Conservation (phyloP, 1,140 invertebrate species). For the Lordiphosa stackelbergi region DNA sequence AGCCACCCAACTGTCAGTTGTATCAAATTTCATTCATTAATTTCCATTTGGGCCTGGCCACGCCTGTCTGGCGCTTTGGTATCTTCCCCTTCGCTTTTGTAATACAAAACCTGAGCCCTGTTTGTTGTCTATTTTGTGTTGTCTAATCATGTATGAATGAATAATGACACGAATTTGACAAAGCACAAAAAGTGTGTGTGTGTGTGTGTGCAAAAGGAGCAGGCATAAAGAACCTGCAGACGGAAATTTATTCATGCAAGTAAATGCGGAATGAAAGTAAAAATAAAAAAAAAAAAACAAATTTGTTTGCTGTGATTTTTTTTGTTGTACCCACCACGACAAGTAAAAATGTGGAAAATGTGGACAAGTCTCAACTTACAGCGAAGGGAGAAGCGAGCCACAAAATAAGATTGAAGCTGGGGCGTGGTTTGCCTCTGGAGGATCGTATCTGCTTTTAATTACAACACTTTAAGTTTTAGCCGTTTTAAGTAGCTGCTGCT, state of each 20-base stretch:
- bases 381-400: too few relatives aligned
- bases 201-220: conserved; percentile 8
- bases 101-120: conserved; percentile 62
- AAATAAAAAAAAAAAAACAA: conserved; percentile 7
- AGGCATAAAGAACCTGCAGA: conserved; percentile 59
- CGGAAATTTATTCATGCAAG: conserved; percentile 71
- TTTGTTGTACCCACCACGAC: too few relatives aligned
- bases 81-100: conserved; percentile 26
- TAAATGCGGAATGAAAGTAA: conserved; percentile 53
- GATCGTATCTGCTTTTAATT: conserved; percentile 53
- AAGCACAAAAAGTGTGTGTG: conserved; percentile 46
- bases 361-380: conserved; percentile 23
- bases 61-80: conserved; percentile 50
- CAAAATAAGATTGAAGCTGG: conserved; percentile 10
- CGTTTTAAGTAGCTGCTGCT: conserved; percentile 34
- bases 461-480: conserved; percentile 51
- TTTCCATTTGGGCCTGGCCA: conserved; percentile 72
- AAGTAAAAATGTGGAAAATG: conserved; percentile 22
- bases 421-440: conserved; percentile 10
- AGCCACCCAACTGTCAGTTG: conserved; percentile 48
- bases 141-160: conserved; percentile 76
- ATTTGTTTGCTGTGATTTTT: conserved; percentile 39
- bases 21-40: conserved; percentile 76
- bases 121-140: conserved; percentile 46
- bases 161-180: conserved; percentile 75